A percentile compares a stretch with the other conserved stretches of the same genome.
Conservation (phyloP, 2,113 vertebrate species). For the Murina feae region DNA sequence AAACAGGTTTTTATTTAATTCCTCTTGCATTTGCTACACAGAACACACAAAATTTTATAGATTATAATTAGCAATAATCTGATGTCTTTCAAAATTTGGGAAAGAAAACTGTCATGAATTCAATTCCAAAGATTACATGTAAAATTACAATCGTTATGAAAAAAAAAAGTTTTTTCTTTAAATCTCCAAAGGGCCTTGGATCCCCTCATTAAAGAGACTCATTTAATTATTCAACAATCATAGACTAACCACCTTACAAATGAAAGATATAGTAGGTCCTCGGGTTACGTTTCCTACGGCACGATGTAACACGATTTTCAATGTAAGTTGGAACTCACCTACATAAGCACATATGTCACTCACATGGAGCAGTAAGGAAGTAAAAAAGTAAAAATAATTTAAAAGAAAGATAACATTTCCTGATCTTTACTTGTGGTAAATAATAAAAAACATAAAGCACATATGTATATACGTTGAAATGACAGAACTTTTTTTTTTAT, state of each 20-base stretch:
- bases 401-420: too few relatives aligned
- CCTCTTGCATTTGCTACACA: slow-evolving; percentile 88
- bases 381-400: too few relatives aligned
- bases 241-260: slow-evolving; percentile 3
- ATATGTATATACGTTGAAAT: too few relatives aligned
- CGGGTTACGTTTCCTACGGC: too few relatives aligned
- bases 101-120: slow-evolving; percentile 25
- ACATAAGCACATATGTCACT: too few relatives aligned
- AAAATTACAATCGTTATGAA: background rate
- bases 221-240: slow-evolving; percentile 33
- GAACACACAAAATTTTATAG: slow-evolving; percentile 45
- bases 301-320: too few relatives aligned
- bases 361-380: too few relatives aligned
- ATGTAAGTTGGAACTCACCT: too few relatives aligned
- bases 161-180: background rate
- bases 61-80: background rate
- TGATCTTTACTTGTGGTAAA: too few relatives aligned
- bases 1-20: slow-evolving; percentile 91
- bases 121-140: slow-evolving; percentile 5
- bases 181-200: background rate
- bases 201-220: background rate
- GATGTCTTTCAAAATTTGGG: background rate
- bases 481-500: too few relatives aligned
- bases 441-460: too few relatives aligned
- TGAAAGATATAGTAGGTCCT: background rate